These are phyloP conservation scores for Zaprionus ornatus DNA, from an alignment of 1,140 invertebrate genomes.

Conservation along the genomic window DNA sequence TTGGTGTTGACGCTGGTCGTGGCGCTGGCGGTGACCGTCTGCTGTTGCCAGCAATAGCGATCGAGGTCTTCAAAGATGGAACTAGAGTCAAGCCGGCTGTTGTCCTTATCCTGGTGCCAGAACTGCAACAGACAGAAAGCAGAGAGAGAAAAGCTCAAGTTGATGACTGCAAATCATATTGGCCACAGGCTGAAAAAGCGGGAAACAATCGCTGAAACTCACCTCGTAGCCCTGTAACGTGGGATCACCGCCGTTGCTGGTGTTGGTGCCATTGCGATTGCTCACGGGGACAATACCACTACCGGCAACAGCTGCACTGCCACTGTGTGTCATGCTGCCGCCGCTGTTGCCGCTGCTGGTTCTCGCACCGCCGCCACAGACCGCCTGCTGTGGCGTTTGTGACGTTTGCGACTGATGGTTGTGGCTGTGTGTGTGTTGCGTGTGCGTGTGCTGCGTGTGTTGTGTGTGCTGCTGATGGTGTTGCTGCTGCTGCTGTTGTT, in stretches of 20 bases:
- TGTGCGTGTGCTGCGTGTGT: slow-evolving; percentile 42
- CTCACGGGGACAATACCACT: slow-evolving; percentile 58
- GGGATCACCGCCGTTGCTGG: slow-evolving; percentile 72
- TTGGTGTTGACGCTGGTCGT: slow-evolving; percentile 73
- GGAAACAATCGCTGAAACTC: neutral
- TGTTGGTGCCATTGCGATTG: slow-evolving; percentile 66
- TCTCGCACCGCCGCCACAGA: slow-evolving; percentile 49
- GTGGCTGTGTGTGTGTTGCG: slow-evolving; percentile 53
- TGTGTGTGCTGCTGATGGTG: slow-evolving; percentile 48
- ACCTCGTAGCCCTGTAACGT: slow-evolving; percentile 82
- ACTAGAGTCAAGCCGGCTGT: slow-evolving; percentile 87
- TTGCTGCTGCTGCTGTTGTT: slow-evolving; percentile 50
- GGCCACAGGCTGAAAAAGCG: neutral
- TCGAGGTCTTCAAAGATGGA: slow-evolving; percentile 91
- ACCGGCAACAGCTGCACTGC: neutral
- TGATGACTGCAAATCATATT: neutral
- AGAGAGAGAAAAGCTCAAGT: neutral
- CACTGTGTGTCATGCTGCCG: slow-evolving; percentile 67
- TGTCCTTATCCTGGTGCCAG: slow-evolving; percentile 89
- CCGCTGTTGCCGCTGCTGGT: slow-evolving; percentile 48
- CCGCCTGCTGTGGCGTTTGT: slow-evolving; percentile 53
- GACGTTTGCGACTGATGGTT: slow-evolving; percentile 38
- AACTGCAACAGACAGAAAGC: slow-evolving; percentile 84
- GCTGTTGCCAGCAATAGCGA: slow-evolving; percentile 91
- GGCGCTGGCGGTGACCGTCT: slow-evolving; percentile 85